Evolutionary conservation across 2,113 vertebrate genomes (phyloP).

Genomic region (Zosterops borbonicus): DNA sequence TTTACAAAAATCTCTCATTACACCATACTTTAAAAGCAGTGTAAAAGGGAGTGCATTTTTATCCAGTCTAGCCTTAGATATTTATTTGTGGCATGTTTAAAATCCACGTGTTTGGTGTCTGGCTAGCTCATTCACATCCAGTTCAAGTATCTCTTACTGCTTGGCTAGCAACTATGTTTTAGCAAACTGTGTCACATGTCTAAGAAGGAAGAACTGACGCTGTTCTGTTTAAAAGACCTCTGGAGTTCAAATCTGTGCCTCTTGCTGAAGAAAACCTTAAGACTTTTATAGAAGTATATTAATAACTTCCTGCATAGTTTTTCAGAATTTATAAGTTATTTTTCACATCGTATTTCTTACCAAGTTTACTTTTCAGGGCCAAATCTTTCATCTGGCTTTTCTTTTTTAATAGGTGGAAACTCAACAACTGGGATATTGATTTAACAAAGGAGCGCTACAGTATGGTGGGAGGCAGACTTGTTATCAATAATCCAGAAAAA

Average conservation of each 20-base stretch:
- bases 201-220: neutral
- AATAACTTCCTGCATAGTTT: neutral
- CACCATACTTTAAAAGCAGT: neutral
- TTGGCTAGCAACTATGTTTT: neutral
- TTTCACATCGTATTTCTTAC: neutral
- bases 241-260: neutral
- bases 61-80: neutral
- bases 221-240: neutral
- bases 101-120: neutral
- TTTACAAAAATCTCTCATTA: neutral
- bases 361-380: neutral
- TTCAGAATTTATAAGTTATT: neutral
- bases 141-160: neutral
- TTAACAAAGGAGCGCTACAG: conserved; percentile 81
- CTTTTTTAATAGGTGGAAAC: conserved; percentile 83
- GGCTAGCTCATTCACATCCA: neutral
- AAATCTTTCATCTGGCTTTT: conserved; percentile 5
- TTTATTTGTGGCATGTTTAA: neutral
- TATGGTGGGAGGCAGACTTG: conserved; percentile 87
- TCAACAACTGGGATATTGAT: conserved; percentile 82
- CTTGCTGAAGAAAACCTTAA: neutral
- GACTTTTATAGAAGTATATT: neutral
- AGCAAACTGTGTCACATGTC: neutral
- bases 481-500: conserved; percentile 88
- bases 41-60: neutral